phyloP scores from a whole-genome alignment of 2,888 invertebrate species.

The Volucella zonaria region DNA sequence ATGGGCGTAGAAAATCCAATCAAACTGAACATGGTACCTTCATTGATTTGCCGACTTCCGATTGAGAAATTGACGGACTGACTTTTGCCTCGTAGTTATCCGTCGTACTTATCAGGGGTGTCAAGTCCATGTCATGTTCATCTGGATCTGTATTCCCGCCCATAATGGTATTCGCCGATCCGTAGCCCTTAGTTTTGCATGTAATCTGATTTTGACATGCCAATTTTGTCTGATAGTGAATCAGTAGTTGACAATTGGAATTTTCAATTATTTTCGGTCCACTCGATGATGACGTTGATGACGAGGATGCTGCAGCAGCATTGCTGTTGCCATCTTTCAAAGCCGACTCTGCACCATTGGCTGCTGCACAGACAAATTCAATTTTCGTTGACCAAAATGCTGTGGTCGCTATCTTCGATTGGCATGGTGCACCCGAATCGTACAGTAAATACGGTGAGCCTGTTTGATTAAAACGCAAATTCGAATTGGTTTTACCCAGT shows the following conservation, averaged over 20 bases:
- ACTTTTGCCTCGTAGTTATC: slow-evolving; percentile 81
- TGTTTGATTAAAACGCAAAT: slow-evolving; percentile 80
- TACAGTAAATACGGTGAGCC: slow-evolving; percentile 82
- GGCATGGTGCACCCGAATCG: slow-evolving; percentile 79
- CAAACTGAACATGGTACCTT: slow-evolving; percentile 77
- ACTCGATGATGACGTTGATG: slow-evolving; percentile 70
- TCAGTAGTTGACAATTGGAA: slow-evolving; percentile 81
- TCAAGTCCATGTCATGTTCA: slow-evolving; percentile 79
- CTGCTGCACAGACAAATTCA: slow-evolving; percentile 81
- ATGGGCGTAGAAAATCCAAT: slow-evolving; percentile 42
- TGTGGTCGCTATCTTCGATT: slow-evolving; percentile 64
- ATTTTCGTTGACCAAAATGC: slow-evolving; percentile 82
- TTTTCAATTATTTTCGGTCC: slow-evolving; percentile 82
- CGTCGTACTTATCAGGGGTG: slow-evolving; percentile 80
- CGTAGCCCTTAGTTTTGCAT: slow-evolving; percentile 79
- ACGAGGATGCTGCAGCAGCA: slow-evolving; percentile 38
- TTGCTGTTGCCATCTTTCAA: slow-evolving; percentile 47
- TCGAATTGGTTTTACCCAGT: slow-evolving; percentile 79
- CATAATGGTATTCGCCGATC: slow-evolving; percentile 76
- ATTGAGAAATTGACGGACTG: slow-evolving; percentile 76
- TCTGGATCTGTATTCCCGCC: slow-evolving; percentile 74
- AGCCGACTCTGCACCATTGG: slow-evolving; percentile 29
- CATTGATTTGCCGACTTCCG: slow-evolving; percentile 78
- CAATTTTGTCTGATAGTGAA: slow-evolving; percentile 81
- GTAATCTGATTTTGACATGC: slow-evolving; percentile 81